Base-by-base conservation (phyloP, 1,140 invertebrate genomes). In the Euwallacea fornicatus region DNA sequence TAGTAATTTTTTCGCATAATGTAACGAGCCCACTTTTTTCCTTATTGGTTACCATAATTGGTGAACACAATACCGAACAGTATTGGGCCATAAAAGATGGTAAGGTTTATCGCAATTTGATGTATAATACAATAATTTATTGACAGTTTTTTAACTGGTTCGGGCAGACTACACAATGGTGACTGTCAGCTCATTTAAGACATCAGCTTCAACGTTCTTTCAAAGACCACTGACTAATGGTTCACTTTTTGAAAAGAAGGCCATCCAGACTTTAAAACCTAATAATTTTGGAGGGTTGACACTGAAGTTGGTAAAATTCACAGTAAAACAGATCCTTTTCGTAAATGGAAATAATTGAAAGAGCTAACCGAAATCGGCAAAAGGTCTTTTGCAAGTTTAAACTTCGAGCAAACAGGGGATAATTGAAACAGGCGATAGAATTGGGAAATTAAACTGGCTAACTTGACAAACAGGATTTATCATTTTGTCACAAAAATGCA, bases 401-500 rank as follows among this genome's bases (percentile, higher is more conserved):
- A 68, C 55, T 59, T 68, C 66, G 43, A 47, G 44, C 66, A 68
- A 69, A 69, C 67, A 62, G 54, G 67, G 59, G 67, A 72, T 75
- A 75, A 76, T 76, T 74, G 76, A 75, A 77, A 75, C 73, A 68
- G 70, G 73, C 72, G 73, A 67, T 59, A 44, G 65, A 33, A 33
- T 33, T 33, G 21, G 65, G 56, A 68, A 68, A 70, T 68, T 33
- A 33, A 33, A 43, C 46, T 66, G 73, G 72, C 71, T 75, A 76
- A 74, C 73, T 75, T 76, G 75, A 76, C 76, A 76, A 77, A 76
- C 74, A 72, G 75, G 69, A 76, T 75, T 78, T 76, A 77, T 78
- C 76, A 76, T 78, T 79, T 77, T 73, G 67, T 76, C 73, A 75
- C 74, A 79, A 79, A 79, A 79, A 78, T 79, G 76, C 78, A 78